These are phyloP conservation scores for Vannuccia rotundouncinata DNA, from an alignment of 2,888 invertebrate species.

Conservation along the genomic window DNA sequence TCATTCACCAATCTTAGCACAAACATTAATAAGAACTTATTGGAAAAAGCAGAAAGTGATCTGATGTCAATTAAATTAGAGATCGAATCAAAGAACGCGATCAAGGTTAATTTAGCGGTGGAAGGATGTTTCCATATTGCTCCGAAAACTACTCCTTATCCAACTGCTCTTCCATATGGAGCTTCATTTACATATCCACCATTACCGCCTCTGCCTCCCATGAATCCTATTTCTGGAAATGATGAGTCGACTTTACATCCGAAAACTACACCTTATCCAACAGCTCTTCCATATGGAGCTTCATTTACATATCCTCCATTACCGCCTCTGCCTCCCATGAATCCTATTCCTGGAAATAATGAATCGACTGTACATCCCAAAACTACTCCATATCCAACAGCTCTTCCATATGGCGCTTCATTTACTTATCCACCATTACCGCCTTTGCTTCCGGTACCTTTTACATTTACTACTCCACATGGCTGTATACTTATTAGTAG, in stretches of 20 bases:
- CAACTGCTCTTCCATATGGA: not conserved
- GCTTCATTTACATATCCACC: not conserved
- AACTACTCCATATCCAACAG: not conserved
- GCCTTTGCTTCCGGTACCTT: not conserved
- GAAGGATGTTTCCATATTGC: not conserved
- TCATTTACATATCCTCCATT: not conserved
- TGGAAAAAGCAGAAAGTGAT: not conserved
- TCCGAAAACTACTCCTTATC: not conserved
- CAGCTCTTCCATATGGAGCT: not conserved
- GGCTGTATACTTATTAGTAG: not conserved
- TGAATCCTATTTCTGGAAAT: no score
- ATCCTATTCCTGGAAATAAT: not conserved
- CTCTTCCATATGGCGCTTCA: not conserved
- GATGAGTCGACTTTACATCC: no score
- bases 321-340: not conserved
- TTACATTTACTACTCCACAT: not conserved
- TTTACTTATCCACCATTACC: not conserved
- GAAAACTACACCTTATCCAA: not conserved
- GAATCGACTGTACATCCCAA: not conserved
- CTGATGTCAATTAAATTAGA: not conserved
- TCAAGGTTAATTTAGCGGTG: not conserved
- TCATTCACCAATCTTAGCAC: not conserved
- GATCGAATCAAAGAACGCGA: not conserved
- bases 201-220: not conserved
- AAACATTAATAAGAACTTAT: not conserved